Evolutionary conservation across 2,888 invertebrate genomes (phyloP).

Genomic region (Yponomeuta malinellus): DNA sequence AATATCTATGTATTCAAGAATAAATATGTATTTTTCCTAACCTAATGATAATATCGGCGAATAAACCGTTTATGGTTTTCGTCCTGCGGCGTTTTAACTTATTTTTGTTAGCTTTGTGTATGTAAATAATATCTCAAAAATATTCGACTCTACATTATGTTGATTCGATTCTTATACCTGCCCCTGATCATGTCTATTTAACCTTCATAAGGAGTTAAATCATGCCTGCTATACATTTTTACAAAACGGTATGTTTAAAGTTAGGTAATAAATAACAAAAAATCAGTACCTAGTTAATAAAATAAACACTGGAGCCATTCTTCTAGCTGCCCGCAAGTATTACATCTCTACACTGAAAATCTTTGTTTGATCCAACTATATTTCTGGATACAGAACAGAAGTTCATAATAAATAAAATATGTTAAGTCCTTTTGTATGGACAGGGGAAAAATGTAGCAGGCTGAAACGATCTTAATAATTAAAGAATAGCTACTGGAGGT

Average conservation of each 20-base stretch:
- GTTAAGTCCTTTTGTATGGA: slow-evolving; percentile 74
- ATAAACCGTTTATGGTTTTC: too few relatives aligned
- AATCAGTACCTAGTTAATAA: slow-evolving; percentile 27
- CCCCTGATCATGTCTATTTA: too few relatives aligned
- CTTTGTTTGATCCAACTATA: slow-evolving; percentile 72
- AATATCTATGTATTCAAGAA: too few relatives aligned
- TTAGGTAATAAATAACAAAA: slow-evolving; percentile 4
- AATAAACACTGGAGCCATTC: slow-evolving; percentile 42
- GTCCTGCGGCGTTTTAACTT: too few relatives aligned
- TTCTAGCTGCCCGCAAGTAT: slow-evolving; percentile 37
- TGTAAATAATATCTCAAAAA: too few relatives aligned
- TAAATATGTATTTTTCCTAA: too few relatives aligned
- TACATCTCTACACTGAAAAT: slow-evolving; percentile 62
- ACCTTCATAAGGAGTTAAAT: background rate
- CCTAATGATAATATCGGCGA: too few relatives aligned
- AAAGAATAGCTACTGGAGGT: background rate
- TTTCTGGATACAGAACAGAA: slow-evolving; percentile 74
- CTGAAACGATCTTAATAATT: slow-evolving; percentile 51
- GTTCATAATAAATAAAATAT: slow-evolving; percentile 76
- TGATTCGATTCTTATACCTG: too few relatives aligned
- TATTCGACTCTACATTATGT: too few relatives aligned
- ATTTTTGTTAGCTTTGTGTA: too few relatives aligned
- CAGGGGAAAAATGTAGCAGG: slow-evolving; percentile 42
- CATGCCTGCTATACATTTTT: too few relatives aligned
- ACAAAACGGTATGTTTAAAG: background rate